Base-by-base conservation (phyloP, 2,797 vertebrate species). In the Cirrhinus mrigala region DNA sequence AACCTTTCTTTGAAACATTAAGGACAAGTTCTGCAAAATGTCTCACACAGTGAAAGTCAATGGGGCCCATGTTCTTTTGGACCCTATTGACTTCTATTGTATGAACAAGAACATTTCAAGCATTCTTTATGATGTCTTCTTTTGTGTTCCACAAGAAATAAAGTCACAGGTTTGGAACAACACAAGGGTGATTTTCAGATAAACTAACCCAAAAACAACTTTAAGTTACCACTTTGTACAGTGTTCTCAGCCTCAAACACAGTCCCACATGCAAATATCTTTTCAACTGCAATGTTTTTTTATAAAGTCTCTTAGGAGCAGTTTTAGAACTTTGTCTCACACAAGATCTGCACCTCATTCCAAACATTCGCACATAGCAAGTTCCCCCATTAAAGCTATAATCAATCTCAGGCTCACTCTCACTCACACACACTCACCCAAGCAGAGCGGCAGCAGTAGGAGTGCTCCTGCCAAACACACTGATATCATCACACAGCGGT, bases 341-440 rank as follows among this genome's bases (percentile, higher is more conserved):
- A 33, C 46, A 48, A 48, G 11, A 50, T 70, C 50, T 60, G 56
- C 37, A n/a, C 27, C 22, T 69, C 37, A 37, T 74, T 64, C 20
- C 22, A 52, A 79, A 62, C 78, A 85, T 54, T 40, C 40, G 52
- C 24, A 20, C 44, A 52, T n/a, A 48, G 60, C 14, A 58, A 52
- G 33, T 46, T 79, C 44, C n/a, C 40, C 20, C 7, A 54, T 27
- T 83, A 8, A 60, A 46, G 44, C 29, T 16, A 29, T 18, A 68
- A 37, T 68, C 64, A 68, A 37, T 40, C 78, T 69, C 29, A 52
- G n/a, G 7, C 15, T 81, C 29, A 2, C 66, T 33, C 33, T 83
- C 44, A 64, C 64, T 37, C 8, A 40, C 29, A 74, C 20, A 64
- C 84, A 92, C 91, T 92, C 83, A 92, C 91, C 89, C 79, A 77